Conservation (phyloP, 1,140 invertebrate species). For the Drosophila miranda region DNA sequence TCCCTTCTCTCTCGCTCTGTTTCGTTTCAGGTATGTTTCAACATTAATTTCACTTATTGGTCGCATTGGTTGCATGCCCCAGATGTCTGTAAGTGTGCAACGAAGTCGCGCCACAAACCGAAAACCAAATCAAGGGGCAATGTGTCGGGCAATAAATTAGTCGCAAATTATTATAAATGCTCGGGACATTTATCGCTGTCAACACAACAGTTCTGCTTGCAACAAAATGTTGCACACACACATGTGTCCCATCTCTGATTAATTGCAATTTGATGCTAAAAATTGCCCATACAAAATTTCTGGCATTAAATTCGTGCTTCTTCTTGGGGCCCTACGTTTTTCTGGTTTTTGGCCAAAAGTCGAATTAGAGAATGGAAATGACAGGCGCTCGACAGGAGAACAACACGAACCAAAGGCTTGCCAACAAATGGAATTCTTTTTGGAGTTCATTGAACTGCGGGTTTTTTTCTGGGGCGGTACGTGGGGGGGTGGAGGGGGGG, state of each 20-base stretch:
- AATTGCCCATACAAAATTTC: slow-evolving; percentile 50
- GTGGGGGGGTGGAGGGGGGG: too few relatives aligned
- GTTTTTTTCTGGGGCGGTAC: neutral
- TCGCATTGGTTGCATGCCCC: slow-evolving; percentile 53
- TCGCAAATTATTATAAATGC: slow-evolving; percentile 79
- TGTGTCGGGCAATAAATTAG: slow-evolving; percentile 72
- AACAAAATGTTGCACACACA: slow-evolving; percentile 38
- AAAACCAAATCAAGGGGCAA: slow-evolving; percentile 35
- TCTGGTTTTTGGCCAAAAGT: slow-evolving; percentile 34
- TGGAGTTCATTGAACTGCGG: slow-evolving; percentile 29
- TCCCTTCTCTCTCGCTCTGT: slow-evolving; percentile 25
- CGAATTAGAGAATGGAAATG: slow-evolving; percentile 25
- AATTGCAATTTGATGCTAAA: slow-evolving; percentile 79
- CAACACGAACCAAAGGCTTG: slow-evolving; percentile 22
- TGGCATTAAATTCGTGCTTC: slow-evolving; percentile 37
- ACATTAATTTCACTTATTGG: slow-evolving; percentile 66
- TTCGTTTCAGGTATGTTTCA: slow-evolving; percentile 65
- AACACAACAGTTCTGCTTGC: slow-evolving; percentile 45
- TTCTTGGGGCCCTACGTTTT: neutral
- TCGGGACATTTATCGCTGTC: slow-evolving; percentile 72
- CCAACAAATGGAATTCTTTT: slow-evolving; percentile 11
- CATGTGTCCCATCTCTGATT: slow-evolving; percentile 36
- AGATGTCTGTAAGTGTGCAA: slow-evolving; percentile 48
- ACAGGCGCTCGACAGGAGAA: neutral
- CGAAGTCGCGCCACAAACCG: slow-evolving; percentile 15